A percentile compares a stretch with the other conserved stretches of the same genome.
These are phyloP conservation scores for Heliconius aoede DNA, from an alignment of 2,888 invertebrate genomes.

Conservation along the genomic window DNA sequence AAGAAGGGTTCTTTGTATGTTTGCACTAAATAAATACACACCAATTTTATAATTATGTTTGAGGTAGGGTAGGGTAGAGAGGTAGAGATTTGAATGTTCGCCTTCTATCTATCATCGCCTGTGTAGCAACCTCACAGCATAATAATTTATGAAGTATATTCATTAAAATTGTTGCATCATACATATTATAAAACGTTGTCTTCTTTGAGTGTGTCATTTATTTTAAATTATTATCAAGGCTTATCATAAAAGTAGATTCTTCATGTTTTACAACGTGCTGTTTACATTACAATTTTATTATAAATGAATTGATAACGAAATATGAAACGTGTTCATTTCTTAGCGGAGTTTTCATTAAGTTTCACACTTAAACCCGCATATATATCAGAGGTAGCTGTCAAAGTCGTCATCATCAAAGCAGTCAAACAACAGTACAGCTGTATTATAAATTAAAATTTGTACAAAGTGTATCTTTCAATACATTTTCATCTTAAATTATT, in stretches of 20 bases:
- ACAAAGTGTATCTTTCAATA: too few species aligned
- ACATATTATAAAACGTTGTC: not conserved
- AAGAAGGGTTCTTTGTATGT: not conserved
- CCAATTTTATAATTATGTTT: not conserved
- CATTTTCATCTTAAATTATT: not conserved
- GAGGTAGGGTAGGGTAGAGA: too few species aligned
- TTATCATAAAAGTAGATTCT: slow-evolving; percentile 4
- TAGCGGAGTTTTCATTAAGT: too few species aligned
- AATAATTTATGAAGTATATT: not conserved
- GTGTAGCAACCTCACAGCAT: not conserved
- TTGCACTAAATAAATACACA: not conserved
- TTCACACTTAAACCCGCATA: too few species aligned
- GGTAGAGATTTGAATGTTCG: too few species aligned
- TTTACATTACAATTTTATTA: not conserved
- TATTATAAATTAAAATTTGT: too few species aligned
- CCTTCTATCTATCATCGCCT: too few species aligned
- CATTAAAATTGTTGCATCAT: not conserved
- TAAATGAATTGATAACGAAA: not conserved
- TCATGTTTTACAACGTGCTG: not conserved
- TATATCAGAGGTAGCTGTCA: too few species aligned
- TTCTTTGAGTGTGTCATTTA: not conserved
- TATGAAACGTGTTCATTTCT: not conserved
- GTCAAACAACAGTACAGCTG: too few species aligned
- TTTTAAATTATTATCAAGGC: slow-evolving; percentile 17
- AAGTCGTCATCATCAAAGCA: too few species aligned